A percentile compares a stretch with the other conserved stretches of the same genome.
phyloP scores from a whole-genome alignment of 1,140 invertebrate species.

The Nasonia giraulti region DNA sequence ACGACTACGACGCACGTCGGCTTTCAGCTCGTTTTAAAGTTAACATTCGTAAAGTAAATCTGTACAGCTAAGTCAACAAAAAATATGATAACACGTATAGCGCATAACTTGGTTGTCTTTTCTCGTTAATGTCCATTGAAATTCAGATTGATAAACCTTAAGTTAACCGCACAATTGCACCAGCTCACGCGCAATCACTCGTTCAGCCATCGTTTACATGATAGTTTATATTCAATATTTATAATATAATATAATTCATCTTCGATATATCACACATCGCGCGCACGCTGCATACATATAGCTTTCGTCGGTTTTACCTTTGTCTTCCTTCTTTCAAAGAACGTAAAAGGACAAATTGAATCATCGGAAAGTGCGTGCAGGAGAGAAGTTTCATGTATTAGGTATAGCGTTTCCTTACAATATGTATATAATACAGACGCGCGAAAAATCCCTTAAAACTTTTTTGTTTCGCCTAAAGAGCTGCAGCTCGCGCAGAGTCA shows the following conservation, averaged over 20 bases:
- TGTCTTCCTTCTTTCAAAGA: neutral
- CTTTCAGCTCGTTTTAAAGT: conserved; percentile 52
- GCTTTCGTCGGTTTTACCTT: conserved; percentile 32
- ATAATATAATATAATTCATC: conserved; percentile 55
- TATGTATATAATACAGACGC: conserved; percentile 57
- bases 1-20: conserved; percentile 17
- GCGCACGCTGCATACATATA: conserved; percentile 50
- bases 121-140: conserved; percentile 44
- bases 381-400: conserved; percentile 45
- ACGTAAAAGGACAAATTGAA: conserved; percentile 30
- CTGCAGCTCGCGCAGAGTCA: conserved; percentile 16
- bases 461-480: conserved; percentile 34
- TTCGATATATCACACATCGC: conserved; percentile 59
- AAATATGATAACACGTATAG: conserved; percentile 56
- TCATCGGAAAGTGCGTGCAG: conserved; percentile 49
- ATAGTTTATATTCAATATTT: conserved; percentile 52
- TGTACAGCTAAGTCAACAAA: conserved; percentile 64
- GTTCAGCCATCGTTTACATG: conserved; percentile 45
- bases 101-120: conserved; percentile 43
- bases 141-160: conserved; percentile 40
- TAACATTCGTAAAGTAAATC: conserved; percentile 63
- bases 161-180: conserved; percentile 25
- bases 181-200: conserved; percentile 29
- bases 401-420: conserved; percentile 59
- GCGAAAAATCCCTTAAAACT: conserved; percentile 36